Conservation (phyloP, 2,797 vertebrate species). For the Remorina albescens region DNA sequence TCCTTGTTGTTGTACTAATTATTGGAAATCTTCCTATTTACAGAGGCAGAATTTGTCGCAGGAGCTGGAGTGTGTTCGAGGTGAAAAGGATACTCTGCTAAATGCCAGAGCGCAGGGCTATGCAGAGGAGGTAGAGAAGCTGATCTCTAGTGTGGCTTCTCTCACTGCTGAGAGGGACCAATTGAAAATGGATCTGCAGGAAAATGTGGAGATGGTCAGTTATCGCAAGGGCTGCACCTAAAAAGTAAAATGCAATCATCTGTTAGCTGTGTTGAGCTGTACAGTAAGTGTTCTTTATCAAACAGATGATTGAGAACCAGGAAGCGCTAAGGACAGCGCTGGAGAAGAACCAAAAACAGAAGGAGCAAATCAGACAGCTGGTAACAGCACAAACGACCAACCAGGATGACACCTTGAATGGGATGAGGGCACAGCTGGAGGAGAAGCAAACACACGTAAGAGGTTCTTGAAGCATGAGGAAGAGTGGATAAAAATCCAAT, state of each 20-base stretch:
- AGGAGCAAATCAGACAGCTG: slow-evolving; percentile 50
- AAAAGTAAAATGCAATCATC: background rate
- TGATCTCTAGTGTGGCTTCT: slow-evolving; percentile 64
- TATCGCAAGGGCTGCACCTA: rapidly evolving
- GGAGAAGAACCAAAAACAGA: slow-evolving; percentile 59
- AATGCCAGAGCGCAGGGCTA: background rate
- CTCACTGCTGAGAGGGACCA: slow-evolving; percentile 84
- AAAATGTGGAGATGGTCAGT: slow-evolving; percentile 83
- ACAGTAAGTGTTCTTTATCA: background rate
- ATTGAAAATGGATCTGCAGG: slow-evolving; percentile 76
- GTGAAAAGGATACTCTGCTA: slow-evolving; percentile 48
- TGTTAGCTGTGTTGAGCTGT: background rate
- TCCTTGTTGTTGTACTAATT: background rate
- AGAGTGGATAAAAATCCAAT: no score
- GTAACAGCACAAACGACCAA: slow-evolving; percentile 55
- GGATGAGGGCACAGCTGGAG: slow-evolving; percentile 29
- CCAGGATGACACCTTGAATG: background rate
- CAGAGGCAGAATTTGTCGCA: slow-evolving; percentile 35
- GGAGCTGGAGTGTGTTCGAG: slow-evolving; percentile 53
- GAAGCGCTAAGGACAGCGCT: slow-evolving; percentile 85
- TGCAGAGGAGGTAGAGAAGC: slow-evolving; percentile 56
- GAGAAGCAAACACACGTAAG: slow-evolving; percentile 56
- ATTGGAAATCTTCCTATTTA: background rate
- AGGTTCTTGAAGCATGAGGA: background rate
- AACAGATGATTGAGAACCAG: slow-evolving; percentile 89